Evolutionary conservation across 2,888 invertebrate species (phyloP).

Genomic region (Polydrusus tereticollis): DNA sequence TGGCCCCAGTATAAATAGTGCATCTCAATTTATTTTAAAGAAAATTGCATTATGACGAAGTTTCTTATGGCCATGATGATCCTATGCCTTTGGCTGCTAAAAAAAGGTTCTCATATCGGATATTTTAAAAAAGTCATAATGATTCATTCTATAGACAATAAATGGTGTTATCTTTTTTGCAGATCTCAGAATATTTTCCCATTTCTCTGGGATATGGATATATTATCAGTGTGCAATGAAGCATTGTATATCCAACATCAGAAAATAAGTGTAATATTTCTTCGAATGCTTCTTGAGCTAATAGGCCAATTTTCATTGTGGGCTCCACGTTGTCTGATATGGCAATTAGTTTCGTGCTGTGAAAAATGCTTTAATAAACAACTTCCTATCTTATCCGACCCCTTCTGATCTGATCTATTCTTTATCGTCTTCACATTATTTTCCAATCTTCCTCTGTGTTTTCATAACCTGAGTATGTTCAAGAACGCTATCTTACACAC

Average conservation of each 20-base stretch:
- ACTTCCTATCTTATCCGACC: too few relatives aligned
- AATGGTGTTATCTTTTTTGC: not conserved
- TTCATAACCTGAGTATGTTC: too few relatives aligned
- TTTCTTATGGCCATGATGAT: not conserved
- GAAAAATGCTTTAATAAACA: too few relatives aligned
- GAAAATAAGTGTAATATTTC: not conserved
- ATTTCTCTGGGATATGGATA: constrained; percentile 1
- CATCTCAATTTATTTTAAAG: constrained; percentile 15
- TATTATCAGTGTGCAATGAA: not conserved
- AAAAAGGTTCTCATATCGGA: too few relatives aligned
- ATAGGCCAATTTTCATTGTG: not conserved
- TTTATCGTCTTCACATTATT: too few relatives aligned
- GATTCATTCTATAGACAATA: too few relatives aligned
- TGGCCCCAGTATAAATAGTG: not conserved
- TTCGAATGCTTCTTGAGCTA: not conserved
- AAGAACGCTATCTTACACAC: too few relatives aligned
- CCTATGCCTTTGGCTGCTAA: not conserved
- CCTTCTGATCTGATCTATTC: too few relatives aligned
- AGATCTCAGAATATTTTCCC: not conserved
- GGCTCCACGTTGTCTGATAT: too few relatives aligned
- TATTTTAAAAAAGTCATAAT: too few relatives aligned
- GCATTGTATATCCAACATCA: constrained; percentile 2
- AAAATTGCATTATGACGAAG: constrained; percentile 15
- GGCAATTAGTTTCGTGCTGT: too few relatives aligned
- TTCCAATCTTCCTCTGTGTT: too few relatives aligned